Evolutionary conservation across 2,113 vertebrate species (phyloP).

Genomic region (Alethe castanea): DNA sequence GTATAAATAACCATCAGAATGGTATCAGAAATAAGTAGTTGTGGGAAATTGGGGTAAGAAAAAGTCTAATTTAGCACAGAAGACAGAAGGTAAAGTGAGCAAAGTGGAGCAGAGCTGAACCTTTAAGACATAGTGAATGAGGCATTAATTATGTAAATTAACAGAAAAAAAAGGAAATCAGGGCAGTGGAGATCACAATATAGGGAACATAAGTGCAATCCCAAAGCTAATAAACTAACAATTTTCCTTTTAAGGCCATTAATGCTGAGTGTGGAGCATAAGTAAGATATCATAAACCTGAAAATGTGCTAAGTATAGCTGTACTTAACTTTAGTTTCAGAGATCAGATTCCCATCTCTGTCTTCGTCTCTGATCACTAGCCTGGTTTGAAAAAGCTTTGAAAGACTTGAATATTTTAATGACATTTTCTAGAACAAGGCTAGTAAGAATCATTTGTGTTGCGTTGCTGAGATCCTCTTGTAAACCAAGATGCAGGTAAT

Average conservation of each 20-base stretch:
- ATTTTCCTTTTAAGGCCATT: neutral
- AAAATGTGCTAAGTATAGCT: neutral
- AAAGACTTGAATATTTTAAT: neutral
- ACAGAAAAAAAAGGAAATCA: neutral
- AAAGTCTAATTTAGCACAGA: neutral
- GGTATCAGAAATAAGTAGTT: neutral
- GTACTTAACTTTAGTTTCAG: neutral
- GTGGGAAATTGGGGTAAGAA: neutral
- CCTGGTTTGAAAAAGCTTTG: neutral
- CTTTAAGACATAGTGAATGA: neutral
- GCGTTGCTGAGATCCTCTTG: neutral
- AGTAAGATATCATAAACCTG: neutral
- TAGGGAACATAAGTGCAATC: neutral
- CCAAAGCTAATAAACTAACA: neutral
- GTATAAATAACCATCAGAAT: neutral
- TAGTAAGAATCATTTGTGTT: neutral
- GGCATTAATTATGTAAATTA: neutral
- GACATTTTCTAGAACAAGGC: neutral
- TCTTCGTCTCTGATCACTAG: neutral
- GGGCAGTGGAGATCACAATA: neutral
- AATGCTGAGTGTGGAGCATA: neutral
- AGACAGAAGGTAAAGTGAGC: neutral
- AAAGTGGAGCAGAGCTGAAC: neutral
- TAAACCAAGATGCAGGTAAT: neutral
- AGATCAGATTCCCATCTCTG: neutral